phyloP scores from a whole-genome alignment of 1,140 invertebrate genomes.

The Lysiphlebus fabarum region DNA sequence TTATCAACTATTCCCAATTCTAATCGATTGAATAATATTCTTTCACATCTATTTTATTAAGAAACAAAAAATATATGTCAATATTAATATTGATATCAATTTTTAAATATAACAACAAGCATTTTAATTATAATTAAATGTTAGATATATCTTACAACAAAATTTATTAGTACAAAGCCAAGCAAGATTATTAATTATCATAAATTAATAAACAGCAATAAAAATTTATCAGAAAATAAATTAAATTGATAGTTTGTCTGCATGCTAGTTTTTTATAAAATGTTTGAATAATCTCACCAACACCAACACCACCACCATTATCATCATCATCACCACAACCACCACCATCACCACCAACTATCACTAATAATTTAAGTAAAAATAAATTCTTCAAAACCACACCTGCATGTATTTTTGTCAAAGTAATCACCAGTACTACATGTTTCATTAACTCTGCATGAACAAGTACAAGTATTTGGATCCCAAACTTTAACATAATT shows the following conservation, averaged over 20 bases:
- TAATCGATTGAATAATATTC: slow-evolving; percentile 15
- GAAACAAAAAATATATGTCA: slow-evolving; percentile 17
- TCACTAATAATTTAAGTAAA: slow-evolving; percentile 21
- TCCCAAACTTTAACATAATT: slow-evolving; percentile 62
- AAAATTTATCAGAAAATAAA: not conserved
- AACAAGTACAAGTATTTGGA: slow-evolving; percentile 57
- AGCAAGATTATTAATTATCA: not conserved
- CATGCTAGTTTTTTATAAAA: not conserved
- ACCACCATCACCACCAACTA: not conserved
- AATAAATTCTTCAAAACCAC: slow-evolving; percentile 35
- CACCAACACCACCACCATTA: not conserved
- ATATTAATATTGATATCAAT: slow-evolving; percentile 22
- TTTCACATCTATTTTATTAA: not conserved
- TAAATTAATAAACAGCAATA: not conserved
- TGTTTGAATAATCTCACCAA: slow-evolving; percentile 15
- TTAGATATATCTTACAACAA: too few relatives aligned
- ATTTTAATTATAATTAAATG: too few relatives aligned
- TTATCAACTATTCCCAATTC: slow-evolving; percentile 14
- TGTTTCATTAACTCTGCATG: slow-evolving; percentile 54
- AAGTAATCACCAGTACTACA: slow-evolving; percentile 63
- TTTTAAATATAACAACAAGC: not conserved
- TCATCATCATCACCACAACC: slow-evolving; percentile 5
- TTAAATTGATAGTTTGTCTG: not conserved
- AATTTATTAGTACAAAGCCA: too few relatives aligned
- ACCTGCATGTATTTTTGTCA: slow-evolving; percentile 62